phyloP scores from a whole-genome alignment of 1,140 invertebrate genomes.

The Mamestra configurata region DNA sequence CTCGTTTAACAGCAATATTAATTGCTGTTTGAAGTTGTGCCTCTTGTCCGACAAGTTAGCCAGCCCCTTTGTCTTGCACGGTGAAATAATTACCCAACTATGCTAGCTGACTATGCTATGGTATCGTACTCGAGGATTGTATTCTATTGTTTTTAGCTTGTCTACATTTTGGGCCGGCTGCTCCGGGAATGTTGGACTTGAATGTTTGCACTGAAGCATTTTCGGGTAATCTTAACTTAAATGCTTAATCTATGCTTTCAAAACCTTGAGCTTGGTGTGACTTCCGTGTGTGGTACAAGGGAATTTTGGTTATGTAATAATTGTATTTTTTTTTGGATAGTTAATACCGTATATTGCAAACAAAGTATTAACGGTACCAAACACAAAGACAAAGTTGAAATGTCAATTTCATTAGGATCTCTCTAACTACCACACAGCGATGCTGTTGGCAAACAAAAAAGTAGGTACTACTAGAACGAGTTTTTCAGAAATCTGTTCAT shows the following conservation, averaged over 20 bases:
- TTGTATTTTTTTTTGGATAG: too few species aligned
- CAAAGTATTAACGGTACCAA: too few species aligned
- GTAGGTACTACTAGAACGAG: too few species aligned
- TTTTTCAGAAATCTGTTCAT: too few species aligned
- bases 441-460: too few species aligned
- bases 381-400: too few species aligned
- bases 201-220: neutral
- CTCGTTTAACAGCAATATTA: conserved; percentile 53
- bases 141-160: conserved; percentile 36
- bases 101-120: conserved; percentile 12
- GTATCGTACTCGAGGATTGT: neutral
- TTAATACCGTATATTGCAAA: too few species aligned
- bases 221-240: neutral
- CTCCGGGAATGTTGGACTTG: conserved; percentile 4
- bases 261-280: too few species aligned
- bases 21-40: conserved; percentile 57
- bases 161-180: conserved; percentile 25
- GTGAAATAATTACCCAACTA: conserved; percentile 48
- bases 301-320: too few species aligned
- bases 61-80: conserved; percentile 37
- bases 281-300: too few species aligned
- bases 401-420: too few species aligned
- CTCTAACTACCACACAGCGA: too few species aligned
- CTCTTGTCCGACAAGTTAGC: conserved; percentile 27
- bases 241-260: neutral